These are phyloP conservation scores for Tapirus terrestris DNA, from an alignment of 2,113 vertebrate species.

Conservation along the genomic window DNA sequence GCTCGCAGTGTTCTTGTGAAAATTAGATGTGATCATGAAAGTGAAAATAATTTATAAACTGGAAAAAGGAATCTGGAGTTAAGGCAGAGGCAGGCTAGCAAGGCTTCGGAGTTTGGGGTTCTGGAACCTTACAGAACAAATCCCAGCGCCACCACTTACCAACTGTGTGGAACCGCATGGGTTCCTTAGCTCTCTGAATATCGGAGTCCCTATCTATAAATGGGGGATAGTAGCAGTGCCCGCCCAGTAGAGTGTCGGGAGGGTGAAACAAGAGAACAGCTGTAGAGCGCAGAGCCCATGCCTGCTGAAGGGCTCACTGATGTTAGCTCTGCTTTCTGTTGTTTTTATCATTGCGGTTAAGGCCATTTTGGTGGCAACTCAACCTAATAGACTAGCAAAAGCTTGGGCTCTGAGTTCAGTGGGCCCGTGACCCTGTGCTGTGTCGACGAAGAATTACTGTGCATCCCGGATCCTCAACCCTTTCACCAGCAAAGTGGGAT, in stretches of 20 bases:
- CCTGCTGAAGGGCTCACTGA: background rate
- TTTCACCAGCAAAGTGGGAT: background rate
- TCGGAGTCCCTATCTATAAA: background rate
- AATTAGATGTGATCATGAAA: background rate
- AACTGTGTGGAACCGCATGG: fast-evolving
- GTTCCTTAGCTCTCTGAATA: background rate
- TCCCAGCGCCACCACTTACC: too few species aligned
- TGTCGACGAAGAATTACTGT: background rate
- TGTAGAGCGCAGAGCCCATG: fast-evolving
- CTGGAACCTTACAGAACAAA: background rate
- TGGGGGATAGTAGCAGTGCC: too few species aligned
- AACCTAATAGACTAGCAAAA: background rate
- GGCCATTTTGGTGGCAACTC: background rate
- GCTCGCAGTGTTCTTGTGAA: background rate
- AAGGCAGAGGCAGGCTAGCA: background rate
- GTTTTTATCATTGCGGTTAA: too few species aligned
- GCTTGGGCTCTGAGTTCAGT: background rate
- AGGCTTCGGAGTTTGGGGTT: background rate
- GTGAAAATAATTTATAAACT: background rate
- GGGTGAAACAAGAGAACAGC: background rate
- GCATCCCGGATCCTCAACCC: background rate
- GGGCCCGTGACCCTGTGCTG: background rate
- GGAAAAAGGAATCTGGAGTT: background rate
- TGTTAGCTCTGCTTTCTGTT: background rate
- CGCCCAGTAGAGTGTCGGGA: background rate